Conservation (phyloP, 2,888 invertebrate species). For the Timema cristinae region DNA sequence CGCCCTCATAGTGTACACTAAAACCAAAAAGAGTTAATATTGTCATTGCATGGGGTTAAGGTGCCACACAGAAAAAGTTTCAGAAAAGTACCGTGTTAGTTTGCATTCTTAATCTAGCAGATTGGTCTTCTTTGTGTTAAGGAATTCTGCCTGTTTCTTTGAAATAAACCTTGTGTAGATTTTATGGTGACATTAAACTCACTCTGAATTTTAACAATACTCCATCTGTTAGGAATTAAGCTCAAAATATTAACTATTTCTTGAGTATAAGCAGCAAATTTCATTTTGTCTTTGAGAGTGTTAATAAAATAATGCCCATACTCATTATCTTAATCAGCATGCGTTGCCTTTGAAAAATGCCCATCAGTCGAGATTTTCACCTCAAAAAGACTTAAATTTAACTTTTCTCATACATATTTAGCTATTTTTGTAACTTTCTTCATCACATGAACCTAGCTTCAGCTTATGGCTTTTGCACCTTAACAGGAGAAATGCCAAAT, state of each 20-base stretch:
- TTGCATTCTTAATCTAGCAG: neutral
- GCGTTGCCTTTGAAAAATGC: neutral
- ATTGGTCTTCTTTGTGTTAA: neutral
- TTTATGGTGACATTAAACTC: conserved; percentile 11
- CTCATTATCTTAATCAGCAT: conserved; percentile 5
- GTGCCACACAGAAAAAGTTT: neutral
- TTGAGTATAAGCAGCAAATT: neutral
- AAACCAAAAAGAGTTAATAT: neutral
- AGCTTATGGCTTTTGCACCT: neutral
- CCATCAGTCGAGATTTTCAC: neutral
- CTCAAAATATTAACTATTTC: conserved; percentile 10
- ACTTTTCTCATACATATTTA: neutral
- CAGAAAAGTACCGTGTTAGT: neutral
- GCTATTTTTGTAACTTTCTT: conserved; percentile 6
- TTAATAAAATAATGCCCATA: neutral
- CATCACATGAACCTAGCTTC: neutral
- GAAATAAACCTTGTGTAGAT: neutral
- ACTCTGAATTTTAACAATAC: conserved; percentile 10
- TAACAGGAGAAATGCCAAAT: conserved; percentile 12
- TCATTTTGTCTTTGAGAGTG: neutral
- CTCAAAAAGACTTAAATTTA: conserved; percentile 1
- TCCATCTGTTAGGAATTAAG: conserved; percentile 6
- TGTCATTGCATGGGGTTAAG: neutral
- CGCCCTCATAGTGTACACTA: neutral
- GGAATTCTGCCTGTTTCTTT: conserved; percentile 4